Evolutionary conservation across 2,797 vertebrate species (phyloP).

Genomic region (Phalloptychus januarius): DNA sequence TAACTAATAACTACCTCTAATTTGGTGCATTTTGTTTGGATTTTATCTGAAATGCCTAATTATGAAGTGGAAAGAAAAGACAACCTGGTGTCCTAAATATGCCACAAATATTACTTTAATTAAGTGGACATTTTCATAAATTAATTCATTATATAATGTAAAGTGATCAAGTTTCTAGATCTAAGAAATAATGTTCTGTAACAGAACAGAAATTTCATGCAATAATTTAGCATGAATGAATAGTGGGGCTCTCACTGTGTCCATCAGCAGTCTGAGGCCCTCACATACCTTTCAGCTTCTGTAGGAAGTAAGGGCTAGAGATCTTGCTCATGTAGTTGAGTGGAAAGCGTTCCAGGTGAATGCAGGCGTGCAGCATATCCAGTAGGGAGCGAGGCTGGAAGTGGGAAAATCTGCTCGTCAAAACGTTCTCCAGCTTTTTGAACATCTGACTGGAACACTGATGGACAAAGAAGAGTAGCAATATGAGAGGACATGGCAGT

Average conservation of each 20-base stretch:
- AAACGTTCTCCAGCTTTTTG: slow-evolving; percentile 58
- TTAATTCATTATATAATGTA: neutral
- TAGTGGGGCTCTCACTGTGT: neutral
- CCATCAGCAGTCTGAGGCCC: neutral
- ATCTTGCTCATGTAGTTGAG: slow-evolving; percentile 54
- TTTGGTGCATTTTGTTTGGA: neutral
- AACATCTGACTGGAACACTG: slow-evolving; percentile 59
- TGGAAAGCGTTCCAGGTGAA: slow-evolving; percentile 60
- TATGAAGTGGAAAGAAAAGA: neutral
- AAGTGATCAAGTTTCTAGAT: neutral
- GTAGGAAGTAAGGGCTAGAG: slow-evolving; percentile 46
- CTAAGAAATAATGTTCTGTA: no score
- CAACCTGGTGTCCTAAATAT: neutral
- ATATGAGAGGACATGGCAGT: neutral
- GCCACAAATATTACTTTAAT: neutral
- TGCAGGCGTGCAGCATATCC: slow-evolving; percentile 55
- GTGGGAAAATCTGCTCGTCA: slow-evolving; percentile 50
- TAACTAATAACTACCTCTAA: neutral
- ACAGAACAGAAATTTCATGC: neutral
- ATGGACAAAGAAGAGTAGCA: neutral
- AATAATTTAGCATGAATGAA: neutral
- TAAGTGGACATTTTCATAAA: neutral
- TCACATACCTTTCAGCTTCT: slow-evolving; percentile 35
- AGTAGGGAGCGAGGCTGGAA: slow-evolving; percentile 50
- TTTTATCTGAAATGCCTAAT: neutral